Conservation (phyloP, 2,888 invertebrate species). For the Argyresthia albistria region DNA sequence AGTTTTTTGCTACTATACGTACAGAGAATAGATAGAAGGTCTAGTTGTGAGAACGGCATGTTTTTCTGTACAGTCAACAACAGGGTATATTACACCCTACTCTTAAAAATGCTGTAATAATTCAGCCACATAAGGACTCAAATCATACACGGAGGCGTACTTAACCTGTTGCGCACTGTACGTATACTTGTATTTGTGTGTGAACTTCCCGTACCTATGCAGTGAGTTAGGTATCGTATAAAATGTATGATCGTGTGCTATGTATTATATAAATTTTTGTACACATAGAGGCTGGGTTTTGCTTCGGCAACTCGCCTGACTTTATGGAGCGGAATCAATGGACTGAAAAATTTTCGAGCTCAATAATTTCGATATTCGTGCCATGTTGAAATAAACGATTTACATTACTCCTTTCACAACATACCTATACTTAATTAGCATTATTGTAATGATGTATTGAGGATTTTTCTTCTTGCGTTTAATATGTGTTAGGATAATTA, state of each 20-base stretch:
- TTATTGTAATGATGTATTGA: no score
- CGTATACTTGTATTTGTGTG: no score
- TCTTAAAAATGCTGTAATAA: not conserved
- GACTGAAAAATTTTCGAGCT: slow-evolving; percentile 33
- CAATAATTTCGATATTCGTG: not conserved
- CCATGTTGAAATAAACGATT: not conserved
- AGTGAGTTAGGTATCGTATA: slow-evolving; percentile 24
- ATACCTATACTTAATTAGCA: no score
- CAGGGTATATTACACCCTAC: slow-evolving; percentile 27
- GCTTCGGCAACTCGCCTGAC: slow-evolving; percentile 22
- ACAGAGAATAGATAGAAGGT: slow-evolving; percentile 31
- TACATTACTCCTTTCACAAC: not conserved
- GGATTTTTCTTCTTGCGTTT: not conserved
- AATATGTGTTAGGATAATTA: not conserved
- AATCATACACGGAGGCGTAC: not conserved
- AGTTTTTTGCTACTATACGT: slow-evolving; percentile 58
- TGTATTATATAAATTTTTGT: slow-evolving; percentile 43
- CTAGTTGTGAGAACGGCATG: slow-evolving; percentile 41
- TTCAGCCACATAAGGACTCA: not conserved
- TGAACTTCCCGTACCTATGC: slow-evolving; percentile 41
- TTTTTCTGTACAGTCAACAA: slow-evolving; percentile 53
- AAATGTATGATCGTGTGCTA: slow-evolving; percentile 30
- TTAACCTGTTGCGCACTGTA: not conserved
- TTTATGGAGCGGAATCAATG: slow-evolving; percentile 45
- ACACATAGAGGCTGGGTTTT: slow-evolving; percentile 24